phyloP scores from a whole-genome alignment of 2,113 vertebrate genomes.

The Aegotheles bennettii region DNA sequence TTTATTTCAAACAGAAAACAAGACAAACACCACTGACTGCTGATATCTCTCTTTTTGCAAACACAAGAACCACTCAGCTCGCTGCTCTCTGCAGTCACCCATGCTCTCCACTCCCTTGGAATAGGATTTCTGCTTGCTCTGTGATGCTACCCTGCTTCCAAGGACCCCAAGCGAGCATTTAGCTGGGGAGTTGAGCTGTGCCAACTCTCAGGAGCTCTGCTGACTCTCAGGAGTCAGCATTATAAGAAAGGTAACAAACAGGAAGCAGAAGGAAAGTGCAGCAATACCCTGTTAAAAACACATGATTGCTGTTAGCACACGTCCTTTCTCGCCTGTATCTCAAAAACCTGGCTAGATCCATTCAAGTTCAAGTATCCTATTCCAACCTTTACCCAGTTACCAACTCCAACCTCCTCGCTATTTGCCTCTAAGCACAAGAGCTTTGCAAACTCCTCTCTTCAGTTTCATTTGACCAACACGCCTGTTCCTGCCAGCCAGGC shows the following conservation, averaged over 20 bases:
- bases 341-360: rapidly evolving
- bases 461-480: rapidly evolving
- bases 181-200: neutral
- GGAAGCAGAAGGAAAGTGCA: neutral
- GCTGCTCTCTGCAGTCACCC: neutral
- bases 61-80: too few species aligned
- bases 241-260: neutral
- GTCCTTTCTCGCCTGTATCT: rapidly evolving
- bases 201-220: too few species aligned
- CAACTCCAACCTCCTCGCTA: rapidly evolving
- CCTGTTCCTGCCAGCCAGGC: rapidly evolving
- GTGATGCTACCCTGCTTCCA: neutral
- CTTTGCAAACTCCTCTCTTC: rapidly evolving
- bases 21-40: rapidly evolving
- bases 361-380: rapidly evolving
- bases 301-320: rapidly evolving
- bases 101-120: rapidly evolving
- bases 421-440: rapidly evolving
- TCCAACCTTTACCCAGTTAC: too few species aligned
- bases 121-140: neutral
- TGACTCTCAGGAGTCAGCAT: rapidly evolving
- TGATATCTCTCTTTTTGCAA: neutral
- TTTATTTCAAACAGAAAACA: neutral
- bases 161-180: neutral
- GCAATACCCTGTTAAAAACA: rapidly evolving